Percentiles rank a stretch among this genome's conserved stretches.
phyloP scores from a whole-genome alignment of 2,797 vertebrate genomes.

The Sardinella longiceps region DNA sequence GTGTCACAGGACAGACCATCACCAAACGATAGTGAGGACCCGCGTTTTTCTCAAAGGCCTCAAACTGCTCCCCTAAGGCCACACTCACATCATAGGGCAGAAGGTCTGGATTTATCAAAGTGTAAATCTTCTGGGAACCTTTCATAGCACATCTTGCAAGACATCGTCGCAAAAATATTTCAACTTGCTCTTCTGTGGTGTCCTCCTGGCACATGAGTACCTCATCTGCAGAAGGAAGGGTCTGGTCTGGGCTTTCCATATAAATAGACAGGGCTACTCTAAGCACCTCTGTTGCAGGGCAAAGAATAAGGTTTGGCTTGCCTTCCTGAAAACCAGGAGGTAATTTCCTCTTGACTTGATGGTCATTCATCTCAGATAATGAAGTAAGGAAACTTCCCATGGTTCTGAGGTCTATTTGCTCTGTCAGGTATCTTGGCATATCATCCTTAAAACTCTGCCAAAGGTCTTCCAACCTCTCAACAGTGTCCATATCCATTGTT shows the following conservation, averaged over 20 bases:
- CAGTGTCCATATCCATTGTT: neutral
- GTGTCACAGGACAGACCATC: conserved; percentile 69
- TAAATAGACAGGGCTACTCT: conserved; percentile 68
- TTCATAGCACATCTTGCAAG: conserved; percentile 52
- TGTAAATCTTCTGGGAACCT: conserved; percentile 71
- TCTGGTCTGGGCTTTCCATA: conserved; percentile 60
- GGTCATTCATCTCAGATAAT: conserved; percentile 64
- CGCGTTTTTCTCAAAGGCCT: conserved; percentile 62
- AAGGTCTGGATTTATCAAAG: conserved; percentile 71
- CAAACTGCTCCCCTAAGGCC: conserved; percentile 68
- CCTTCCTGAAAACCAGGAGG: conserved; percentile 65
- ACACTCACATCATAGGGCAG: conserved; percentile 77
- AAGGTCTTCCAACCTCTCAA: conserved; percentile 61
- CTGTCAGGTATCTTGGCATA: conserved; percentile 61
- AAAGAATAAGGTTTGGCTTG: conserved; percentile 75
- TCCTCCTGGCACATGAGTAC: conserved; percentile 75
- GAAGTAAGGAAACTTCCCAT: conserved; percentile 65
- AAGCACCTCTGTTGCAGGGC: conserved; percentile 68
- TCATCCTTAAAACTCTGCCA: conserved; percentile 69
- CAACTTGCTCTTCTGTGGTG: conserved; percentile 75
- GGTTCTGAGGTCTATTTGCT: conserved; percentile 66
- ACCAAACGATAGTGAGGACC: conserved; percentile 66
- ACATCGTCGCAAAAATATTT: conserved; percentile 76
- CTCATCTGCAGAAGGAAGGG: conserved; percentile 74
- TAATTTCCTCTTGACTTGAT: conserved; percentile 59